Evolutionary conservation across 2,797 vertebrate species (phyloP).

Genomic region (Silurus aristotelis): DNA sequence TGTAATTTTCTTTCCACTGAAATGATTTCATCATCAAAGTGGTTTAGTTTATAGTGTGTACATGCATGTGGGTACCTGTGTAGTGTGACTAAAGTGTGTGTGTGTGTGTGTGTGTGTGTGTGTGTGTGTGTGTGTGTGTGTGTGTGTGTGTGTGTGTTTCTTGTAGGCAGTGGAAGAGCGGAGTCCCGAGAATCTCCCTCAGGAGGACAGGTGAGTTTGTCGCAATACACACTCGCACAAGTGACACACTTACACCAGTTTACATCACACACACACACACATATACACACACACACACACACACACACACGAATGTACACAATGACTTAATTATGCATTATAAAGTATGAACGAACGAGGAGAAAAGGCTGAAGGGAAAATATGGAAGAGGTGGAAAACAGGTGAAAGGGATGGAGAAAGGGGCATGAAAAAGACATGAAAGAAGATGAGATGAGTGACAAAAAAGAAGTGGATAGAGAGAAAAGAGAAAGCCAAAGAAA

Average conservation of each 20-base stretch:
- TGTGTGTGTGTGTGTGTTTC: constrained; percentile 30
- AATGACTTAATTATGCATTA: not conserved
- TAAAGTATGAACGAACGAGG: no score
- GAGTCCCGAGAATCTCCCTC: constrained; percentile 81
- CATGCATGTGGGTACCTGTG: not conserved
- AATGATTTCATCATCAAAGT: constrained; percentile 44
- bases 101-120: not conserved
- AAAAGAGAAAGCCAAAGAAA: no score
- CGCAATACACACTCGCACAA: not conserved
- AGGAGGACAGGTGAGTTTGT: constrained; percentile 88
- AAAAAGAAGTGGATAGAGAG: not conserved
- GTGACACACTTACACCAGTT: not conserved
- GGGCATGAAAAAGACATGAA: not conserved
- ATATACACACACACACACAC: not conserved
- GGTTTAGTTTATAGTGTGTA: not conserved
- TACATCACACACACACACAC: constrained; percentile 2
- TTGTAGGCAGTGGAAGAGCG: constrained; percentile 86
- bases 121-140: constrained; percentile 23
- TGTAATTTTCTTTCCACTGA: constrained; percentile 56
- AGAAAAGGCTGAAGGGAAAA: not conserved
- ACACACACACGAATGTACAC: not conserved
- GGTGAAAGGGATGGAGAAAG: not conserved
- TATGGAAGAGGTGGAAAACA: not conserved
- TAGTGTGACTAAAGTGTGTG: constrained; percentile 17
- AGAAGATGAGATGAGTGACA: no score